Conservation (phyloP, 1,140 invertebrate species). For the Zaprionus gabonicus region DNA sequence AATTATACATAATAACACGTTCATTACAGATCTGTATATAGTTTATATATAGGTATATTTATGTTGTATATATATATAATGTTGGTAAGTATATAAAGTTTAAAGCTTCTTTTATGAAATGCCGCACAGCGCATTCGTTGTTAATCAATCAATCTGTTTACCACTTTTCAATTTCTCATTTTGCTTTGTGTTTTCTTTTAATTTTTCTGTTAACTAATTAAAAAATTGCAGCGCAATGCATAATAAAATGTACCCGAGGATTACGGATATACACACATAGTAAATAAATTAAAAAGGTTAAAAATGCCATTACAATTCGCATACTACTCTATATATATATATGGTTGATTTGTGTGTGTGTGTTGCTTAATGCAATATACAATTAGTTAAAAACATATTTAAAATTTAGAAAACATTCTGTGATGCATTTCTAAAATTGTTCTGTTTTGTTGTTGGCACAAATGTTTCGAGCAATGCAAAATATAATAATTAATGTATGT, state of each 20-base stretch:
- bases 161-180: background rate
- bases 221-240: slow-evolving; percentile 20
- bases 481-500: slow-evolving; percentile 19
- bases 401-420: slow-evolving; percentile 37
- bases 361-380: slow-evolving; percentile 52
- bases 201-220: slow-evolving; percentile 21
- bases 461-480: slow-evolving; percentile 44
- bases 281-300: slow-evolving; percentile 35
- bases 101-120: slow-evolving; percentile 55
- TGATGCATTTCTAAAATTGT: slow-evolving; percentile 38
- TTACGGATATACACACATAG: slow-evolving; percentile 13
- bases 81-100: slow-evolving; percentile 46
- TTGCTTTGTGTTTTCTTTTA: slow-evolving; percentile 1
- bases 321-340: slow-evolving; percentile 28
- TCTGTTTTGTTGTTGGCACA: slow-evolving; percentile 67
- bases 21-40: slow-evolving; percentile 31
- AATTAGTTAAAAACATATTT: slow-evolving; percentile 36
- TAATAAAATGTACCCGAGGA: background rate
- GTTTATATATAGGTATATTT: slow-evolving; percentile 28
- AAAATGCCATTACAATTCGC: slow-evolving; percentile 5
- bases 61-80: slow-evolving; percentile 16
- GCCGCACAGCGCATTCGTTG: slow-evolving; percentile 43
- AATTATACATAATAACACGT: slow-evolving; percentile 40
- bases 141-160: slow-evolving; percentile 13
- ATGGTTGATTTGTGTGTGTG: slow-evolving; percentile 3